Base-by-base conservation (phyloP, 1,140 invertebrate genomes). In the Meteorus sp. region DNA sequence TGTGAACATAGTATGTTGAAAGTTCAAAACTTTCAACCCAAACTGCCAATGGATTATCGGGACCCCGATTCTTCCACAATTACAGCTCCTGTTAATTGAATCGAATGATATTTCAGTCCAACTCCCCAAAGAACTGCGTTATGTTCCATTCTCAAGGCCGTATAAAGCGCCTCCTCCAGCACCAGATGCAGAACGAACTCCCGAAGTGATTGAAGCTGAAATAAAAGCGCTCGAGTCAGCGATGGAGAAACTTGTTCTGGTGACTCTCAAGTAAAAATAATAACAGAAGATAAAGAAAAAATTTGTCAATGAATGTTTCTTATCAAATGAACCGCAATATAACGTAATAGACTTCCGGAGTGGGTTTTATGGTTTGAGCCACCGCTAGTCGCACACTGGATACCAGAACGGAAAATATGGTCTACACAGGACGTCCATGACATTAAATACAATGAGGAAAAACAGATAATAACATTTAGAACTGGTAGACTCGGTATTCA, bases 321-420 rank as follows among this genome's bases (percentile, higher is more conserved):
- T 35, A 23, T 13, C 17, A 19, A 8, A 48, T 45, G 17, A 19
- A 52, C 50, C 27, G 20, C 39, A 59, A 47, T 15, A 37, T 59
- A 19, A 8, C 63, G n/a, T n/a, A n/a, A 4, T 62, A 90, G 88
- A 20, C 76, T 92, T 15, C 89, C 91, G 0, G 84, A 87, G 11
- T 85, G 85, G 3, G 86, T 93, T 5, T 83, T 93, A 54, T 93
- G 91, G 89, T 87, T 92, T 29, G 92, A 94, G 66, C 87, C 90
- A 1, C 92, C 92, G 0, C 81, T 88, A 8, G 85, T 91, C 2
- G 90, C 89, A 11, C 85, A 89, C 56, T 94, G 91, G 91, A 83
- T 91, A 20, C 48, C 69, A 7, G 69, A 83, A 1, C 69, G 68
- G 47, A 71, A 79, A 37, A 70, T 74, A 6, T 94, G 92, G 92